Percentiles rank a stretch among this genome's conserved stretches.
These are phyloP conservation scores for Champsocephalus gunnari DNA, from an alignment of 2,797 vertebrate genomes.

Conservation along the genomic window DNA sequence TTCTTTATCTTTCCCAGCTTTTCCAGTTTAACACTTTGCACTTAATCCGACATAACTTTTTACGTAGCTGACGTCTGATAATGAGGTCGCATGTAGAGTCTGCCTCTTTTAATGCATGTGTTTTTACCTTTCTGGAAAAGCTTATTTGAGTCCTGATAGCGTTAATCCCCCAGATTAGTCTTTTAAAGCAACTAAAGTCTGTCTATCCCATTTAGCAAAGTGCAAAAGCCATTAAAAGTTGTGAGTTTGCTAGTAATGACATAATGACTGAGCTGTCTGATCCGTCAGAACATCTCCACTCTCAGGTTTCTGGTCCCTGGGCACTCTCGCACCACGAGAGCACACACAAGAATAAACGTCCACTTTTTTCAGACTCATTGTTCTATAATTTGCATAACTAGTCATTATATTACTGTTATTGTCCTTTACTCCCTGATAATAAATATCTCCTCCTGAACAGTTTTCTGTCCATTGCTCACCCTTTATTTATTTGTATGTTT, in stretches of 20 bases:
- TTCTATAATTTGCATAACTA: conserved; percentile 8
- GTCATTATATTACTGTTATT: conserved; percentile 13
- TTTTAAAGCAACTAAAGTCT: conserved; percentile 61
- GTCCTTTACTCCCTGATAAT: background rate
- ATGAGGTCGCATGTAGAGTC: conserved; percentile 71
- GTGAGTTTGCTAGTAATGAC: conserved; percentile 67
- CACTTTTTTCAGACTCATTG: too few relatives aligned
- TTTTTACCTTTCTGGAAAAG: conserved; percentile 70
- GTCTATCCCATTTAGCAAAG: conserved; percentile 50
- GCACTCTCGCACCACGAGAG: background rate
- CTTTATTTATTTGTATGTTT: background rate
- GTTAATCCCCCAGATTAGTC: conserved; percentile 80
- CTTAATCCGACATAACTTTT: conserved; percentile 68
- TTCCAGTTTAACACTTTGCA: conserved; percentile 41
- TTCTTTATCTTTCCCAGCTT: conserved; percentile 18
- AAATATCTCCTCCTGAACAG: background rate
- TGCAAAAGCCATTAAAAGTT: conserved; percentile 80
- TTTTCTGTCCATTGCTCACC: background rate
- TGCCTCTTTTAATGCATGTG: conserved; percentile 60
- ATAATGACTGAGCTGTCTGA: conserved; percentile 45
- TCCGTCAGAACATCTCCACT: conserved; percentile 39
- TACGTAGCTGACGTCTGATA: conserved; percentile 63
- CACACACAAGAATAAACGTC: too few relatives aligned
- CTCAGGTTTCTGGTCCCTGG: conserved; percentile 32
- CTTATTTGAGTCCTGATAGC: conserved; percentile 74